A percentile compares a stretch with the other conserved stretches of the same genome.
Conservation (phyloP, 2,113 vertebrate genomes). For the Alligator sinensis region DNA sequence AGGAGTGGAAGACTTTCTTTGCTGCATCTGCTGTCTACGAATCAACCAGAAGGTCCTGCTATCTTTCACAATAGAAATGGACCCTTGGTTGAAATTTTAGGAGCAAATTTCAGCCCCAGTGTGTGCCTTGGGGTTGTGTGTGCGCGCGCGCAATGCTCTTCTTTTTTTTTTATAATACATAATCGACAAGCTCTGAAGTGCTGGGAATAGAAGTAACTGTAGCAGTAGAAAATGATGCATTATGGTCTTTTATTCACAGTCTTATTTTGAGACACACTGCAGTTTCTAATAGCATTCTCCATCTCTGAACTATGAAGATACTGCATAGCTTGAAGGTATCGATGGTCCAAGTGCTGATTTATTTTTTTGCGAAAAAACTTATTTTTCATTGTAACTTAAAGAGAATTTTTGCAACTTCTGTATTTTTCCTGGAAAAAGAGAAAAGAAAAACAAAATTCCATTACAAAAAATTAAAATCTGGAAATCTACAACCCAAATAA, state of each 20-base stretch:
- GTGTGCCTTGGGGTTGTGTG: neutral
- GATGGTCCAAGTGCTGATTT: neutral
- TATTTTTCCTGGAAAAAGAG: too few relatives aligned
- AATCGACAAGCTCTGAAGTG: neutral
- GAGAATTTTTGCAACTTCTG: too few relatives aligned
- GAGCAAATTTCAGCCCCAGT: neutral
- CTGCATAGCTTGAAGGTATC: neutral
- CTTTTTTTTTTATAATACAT: neutral
- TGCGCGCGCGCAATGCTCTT: neutral
- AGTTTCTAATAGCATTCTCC: neutral
- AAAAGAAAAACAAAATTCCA: too few relatives aligned
- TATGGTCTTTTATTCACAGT: neutral
- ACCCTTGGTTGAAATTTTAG: neutral
- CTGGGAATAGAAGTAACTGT: neutral
- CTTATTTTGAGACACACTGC: neutral
- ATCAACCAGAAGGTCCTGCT: neutral
- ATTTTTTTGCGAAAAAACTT: too few relatives aligned
- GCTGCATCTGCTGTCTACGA: neutral
- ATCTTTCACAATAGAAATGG: fast-evolving
- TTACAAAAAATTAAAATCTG: neutral
- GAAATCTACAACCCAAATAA: neutral
- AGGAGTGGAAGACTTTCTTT: neutral
- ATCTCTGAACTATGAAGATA: neutral
- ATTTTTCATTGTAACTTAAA: too few relatives aligned
- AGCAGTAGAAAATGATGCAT: neutral